Percentiles rank a stretch among this genome's conserved stretches.
These are phyloP conservation scores for Pseudotriccus pelzelni DNA, from an alignment of 2,797 vertebrate species.

Conservation along the genomic window DNA sequence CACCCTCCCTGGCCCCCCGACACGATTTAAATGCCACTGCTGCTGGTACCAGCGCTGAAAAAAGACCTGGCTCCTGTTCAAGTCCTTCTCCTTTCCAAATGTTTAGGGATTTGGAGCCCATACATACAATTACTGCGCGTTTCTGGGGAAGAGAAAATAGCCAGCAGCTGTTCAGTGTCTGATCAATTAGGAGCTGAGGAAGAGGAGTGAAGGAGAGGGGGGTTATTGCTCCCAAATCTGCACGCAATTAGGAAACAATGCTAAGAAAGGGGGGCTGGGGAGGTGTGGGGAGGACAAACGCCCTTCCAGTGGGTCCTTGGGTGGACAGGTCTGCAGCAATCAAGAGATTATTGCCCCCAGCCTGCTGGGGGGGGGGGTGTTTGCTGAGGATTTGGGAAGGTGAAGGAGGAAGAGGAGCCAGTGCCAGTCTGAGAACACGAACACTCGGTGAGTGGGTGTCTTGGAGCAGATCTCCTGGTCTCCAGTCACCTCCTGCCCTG, in stretches of 20 bases:
- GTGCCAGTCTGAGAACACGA: background rate
- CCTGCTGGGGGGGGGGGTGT: background rate
- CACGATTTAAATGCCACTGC: slow-evolving; percentile 23
- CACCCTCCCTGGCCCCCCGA: background rate
- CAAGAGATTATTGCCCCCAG: background rate
- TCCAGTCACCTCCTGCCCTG: background rate
- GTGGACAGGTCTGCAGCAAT: background rate
- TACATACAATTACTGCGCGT: slow-evolving; percentile 54
- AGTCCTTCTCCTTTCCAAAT: slow-evolving; percentile 57
- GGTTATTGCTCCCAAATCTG: slow-evolving; percentile 32
- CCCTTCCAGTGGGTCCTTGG: accelerated
- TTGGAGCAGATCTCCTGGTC: background rate
- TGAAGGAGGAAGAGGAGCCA: background rate
- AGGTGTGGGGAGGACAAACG: background rate
- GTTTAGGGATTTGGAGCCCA: slow-evolving; percentile 66
- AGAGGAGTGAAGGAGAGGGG: background rate
- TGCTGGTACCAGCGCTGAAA: slow-evolving; percentile 49
- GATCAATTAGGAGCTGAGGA: slow-evolving; percentile 60
- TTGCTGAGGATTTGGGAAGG: background rate
- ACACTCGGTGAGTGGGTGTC: background rate
- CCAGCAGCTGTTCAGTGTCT: slow-evolving; percentile 65
- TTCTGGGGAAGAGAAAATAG: slow-evolving; percentile 64
- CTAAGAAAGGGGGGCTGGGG: background rate
- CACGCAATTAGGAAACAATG: slow-evolving; percentile 33
- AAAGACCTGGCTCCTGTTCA: slow-evolving; percentile 64